Evolutionary conservation across 1,140 invertebrate genomes (phyloP).

Genomic region (Euschistus heros): DNA sequence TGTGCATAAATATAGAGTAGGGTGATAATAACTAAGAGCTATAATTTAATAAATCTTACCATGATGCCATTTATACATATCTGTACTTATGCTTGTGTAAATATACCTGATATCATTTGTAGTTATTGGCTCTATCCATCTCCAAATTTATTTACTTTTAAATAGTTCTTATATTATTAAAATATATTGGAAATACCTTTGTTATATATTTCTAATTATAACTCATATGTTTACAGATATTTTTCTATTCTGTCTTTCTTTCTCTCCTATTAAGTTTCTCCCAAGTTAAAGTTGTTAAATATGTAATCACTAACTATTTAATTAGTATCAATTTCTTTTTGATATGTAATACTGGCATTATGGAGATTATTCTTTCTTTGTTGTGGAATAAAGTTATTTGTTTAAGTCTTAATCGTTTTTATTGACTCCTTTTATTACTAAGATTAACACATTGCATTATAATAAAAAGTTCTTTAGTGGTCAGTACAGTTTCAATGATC

Average conservation of each 20-base stretch:
- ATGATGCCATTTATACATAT: background rate
- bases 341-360: slow-evolving; percentile 20
- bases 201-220: background rate
- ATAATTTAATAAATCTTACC: background rate
- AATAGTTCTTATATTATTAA: background rate
- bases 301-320: slow-evolving; percentile 16
- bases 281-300: slow-evolving; percentile 13
- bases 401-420: slow-evolving; percentile 17
- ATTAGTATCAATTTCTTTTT: slow-evolving; percentile 16
- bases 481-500: no score
- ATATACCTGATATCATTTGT: background rate
- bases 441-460: no score
- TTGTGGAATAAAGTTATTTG: slow-evolving; percentile 26
- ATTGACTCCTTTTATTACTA: no score
- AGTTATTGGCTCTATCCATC: background rate
- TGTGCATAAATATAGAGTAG: slow-evolving; percentile 11
- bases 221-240: background rate
- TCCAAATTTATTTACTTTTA: slow-evolving; percentile 4
- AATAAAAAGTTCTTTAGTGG: no score
- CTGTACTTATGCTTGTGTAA: slow-evolving; percentile 8
- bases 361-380: slow-evolving; percentile 21
- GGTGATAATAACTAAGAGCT: slow-evolving; percentile 11
- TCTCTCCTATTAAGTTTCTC: slow-evolving; percentile 9
- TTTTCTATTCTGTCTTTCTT: background rate
- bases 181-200: background rate